A percentile compares a stretch with the other conserved stretches of the same genome.
Conservation (phyloP, 2,113 vertebrate species). For the Pristiophorus japonicus region DNA sequence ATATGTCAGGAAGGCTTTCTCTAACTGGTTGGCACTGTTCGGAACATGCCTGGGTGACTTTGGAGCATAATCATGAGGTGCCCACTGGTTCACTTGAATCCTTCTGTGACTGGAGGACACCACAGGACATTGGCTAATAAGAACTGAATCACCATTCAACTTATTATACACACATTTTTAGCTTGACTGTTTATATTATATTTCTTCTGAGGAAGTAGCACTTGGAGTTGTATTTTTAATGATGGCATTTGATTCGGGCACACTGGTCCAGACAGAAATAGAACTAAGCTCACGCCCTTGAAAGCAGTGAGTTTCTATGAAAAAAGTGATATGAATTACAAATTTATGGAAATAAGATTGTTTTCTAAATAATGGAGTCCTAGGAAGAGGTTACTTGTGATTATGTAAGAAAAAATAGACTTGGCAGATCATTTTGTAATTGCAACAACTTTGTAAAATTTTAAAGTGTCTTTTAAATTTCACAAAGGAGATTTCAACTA, state of each 20-base stretch:
- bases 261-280: background rate
- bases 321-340: background rate
- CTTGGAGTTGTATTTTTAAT: background rate
- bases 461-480: too few species aligned
- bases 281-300: background rate
- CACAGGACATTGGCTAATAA: background rate
- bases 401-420: background rate
- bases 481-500: too few species aligned
- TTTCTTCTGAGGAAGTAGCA: background rate
- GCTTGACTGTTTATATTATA: background rate
- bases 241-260: background rate
- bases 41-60: background rate
- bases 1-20: background rate
- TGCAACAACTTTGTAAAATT: background rate
- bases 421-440: background rate
- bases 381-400: background rate
- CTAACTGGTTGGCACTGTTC: background rate
- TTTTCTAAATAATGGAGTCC: background rate
- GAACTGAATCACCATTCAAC: background rate
- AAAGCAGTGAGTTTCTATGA: background rate
- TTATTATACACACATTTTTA: background rate
- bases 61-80: background rate
- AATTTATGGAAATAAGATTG: background rate
- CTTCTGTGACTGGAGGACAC: background rate
- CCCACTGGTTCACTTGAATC: background rate